Conservation (phyloP, 2,888 invertebrate genomes). For the Dicyrtomina minuta region DNA sequence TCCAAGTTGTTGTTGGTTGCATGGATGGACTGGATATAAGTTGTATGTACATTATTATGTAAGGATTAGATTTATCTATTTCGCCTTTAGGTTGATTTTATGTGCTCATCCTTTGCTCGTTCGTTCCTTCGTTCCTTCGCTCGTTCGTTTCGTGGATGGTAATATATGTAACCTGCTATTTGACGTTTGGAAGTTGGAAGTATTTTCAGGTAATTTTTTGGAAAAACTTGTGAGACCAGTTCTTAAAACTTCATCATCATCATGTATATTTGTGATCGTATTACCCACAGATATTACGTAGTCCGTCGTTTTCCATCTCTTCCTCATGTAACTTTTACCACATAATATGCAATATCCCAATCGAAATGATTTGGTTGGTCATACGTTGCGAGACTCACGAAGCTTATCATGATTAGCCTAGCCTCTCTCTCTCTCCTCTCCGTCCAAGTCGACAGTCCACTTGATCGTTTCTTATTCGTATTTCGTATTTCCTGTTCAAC, state of each 20-base stretch:
- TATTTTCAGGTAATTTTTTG: constrained; percentile 25
- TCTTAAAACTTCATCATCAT: constrained; percentile 33
- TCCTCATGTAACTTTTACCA: constrained; percentile 30
- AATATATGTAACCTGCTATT: neutral
- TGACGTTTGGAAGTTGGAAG: constrained; percentile 8
- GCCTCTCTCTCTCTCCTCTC: constrained; percentile 12
- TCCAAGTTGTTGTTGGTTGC: neutral
- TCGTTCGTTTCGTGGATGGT: neutral
- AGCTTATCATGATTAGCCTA: constrained; percentile 24
- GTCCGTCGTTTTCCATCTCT: constrained; percentile 17
- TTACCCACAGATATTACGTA: constrained; percentile 21
- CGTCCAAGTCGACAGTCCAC: too few relatives aligned
- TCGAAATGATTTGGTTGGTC: constrained; percentile 12
- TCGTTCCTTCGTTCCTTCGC: neutral
- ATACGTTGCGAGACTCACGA: neutral
- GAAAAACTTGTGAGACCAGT: constrained; percentile 30
- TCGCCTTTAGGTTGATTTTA: too few relatives aligned
- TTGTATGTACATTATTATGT: neutral
- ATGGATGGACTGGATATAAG: neutral
- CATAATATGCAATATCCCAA: constrained; percentile 7
- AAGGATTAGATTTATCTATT: neutral
- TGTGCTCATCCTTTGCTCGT: neutral
- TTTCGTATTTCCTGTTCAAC: constrained; percentile 28
- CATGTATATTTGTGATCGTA: constrained; percentile 11
- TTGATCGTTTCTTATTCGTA: too few relatives aligned